A percentile compares a stretch with the other conserved stretches of the same genome.
Conservation (phyloP, 2,113 vertebrate species). For the Tympanuchus pallidicinctus region DNA sequence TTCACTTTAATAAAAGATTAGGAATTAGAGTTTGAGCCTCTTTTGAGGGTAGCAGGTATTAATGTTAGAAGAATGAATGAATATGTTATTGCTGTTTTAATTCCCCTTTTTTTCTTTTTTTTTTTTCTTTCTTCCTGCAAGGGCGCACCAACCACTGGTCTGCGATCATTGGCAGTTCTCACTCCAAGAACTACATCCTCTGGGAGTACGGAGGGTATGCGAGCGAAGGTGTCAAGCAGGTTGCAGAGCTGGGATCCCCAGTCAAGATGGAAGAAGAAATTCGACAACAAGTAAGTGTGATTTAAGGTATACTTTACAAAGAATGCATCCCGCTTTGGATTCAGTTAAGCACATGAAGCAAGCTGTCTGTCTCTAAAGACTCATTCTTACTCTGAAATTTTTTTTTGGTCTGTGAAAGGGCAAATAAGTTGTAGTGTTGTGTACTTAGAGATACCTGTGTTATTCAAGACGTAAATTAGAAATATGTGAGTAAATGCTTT, state of each 20-base stretch:
- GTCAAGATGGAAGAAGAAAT: constrained; percentile 99
- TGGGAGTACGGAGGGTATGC: constrained; percentile 96
- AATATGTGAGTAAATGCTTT: not conserved
- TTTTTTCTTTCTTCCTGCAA: constrained; percentile 31
- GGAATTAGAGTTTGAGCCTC: not conserved
- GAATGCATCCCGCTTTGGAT: not conserved
- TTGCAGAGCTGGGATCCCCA: constrained; percentile 94
- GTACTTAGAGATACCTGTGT: not conserved
- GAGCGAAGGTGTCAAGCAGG: constrained; percentile 94
- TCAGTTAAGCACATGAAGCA: not conserved
- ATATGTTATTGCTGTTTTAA: not conserved
- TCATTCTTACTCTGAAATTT: not conserved
- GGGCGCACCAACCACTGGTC: constrained; percentile 99
- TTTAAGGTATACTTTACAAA: not conserved
- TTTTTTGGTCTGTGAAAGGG: not conserved
- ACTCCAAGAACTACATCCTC: constrained; percentile 94
- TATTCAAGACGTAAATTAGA: not conserved
- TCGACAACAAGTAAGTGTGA: constrained; percentile 90
- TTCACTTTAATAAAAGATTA: not conserved
- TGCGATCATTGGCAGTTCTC: constrained; percentile 94
- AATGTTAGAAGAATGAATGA: not conserved
- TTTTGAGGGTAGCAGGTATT: not conserved
- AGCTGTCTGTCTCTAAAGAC: not conserved
- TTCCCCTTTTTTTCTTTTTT: not conserved
- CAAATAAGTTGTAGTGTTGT: not conserved